A percentile compares a stretch with the other conserved stretches of the same genome.
These are phyloP conservation scores for Ceryle rudis DNA, from an alignment of 2,797 vertebrate species.

Conservation along the genomic window DNA sequence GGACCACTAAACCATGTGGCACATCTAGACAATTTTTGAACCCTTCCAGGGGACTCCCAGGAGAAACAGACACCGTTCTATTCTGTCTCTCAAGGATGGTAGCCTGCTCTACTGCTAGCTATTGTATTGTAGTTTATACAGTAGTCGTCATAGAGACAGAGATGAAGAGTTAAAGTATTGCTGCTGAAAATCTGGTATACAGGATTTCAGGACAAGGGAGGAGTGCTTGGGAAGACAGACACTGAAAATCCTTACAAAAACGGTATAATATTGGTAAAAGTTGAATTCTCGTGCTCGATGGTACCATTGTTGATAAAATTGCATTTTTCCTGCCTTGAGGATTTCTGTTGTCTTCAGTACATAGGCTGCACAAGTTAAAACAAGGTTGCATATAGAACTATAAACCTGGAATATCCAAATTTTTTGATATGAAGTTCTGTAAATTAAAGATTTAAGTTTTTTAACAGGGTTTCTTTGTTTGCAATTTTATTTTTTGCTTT, in stretches of 20 bases:
- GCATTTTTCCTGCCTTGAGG: neutral
- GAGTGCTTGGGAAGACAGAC: neutral
- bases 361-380: neutral
- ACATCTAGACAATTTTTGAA: too few species aligned
- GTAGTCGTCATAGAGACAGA: neutral
- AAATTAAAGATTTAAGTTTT: neutral
- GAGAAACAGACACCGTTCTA: neutral
- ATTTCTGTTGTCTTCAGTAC: neutral
- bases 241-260: neutral
- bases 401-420: neutral
- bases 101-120: neutral
- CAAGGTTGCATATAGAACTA: neutral
- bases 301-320: neutral
- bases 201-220: fast-evolving
- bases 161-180: neutral
- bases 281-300: neutral
- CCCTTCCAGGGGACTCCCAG: too few species aligned
- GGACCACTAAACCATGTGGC: too few species aligned
- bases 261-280: neutral
- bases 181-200: neutral
- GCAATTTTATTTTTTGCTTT: neutral
- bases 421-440: neutral
- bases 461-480: neutral
- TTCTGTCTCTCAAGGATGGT: neutral
- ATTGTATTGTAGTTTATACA: neutral